A percentile compares a stretch with the other conserved stretches of the same genome.
These are phyloP conservation scores for Plutella xylostella DNA, from an alignment of 2,888 invertebrate species.

Conservation along the genomic window DNA sequence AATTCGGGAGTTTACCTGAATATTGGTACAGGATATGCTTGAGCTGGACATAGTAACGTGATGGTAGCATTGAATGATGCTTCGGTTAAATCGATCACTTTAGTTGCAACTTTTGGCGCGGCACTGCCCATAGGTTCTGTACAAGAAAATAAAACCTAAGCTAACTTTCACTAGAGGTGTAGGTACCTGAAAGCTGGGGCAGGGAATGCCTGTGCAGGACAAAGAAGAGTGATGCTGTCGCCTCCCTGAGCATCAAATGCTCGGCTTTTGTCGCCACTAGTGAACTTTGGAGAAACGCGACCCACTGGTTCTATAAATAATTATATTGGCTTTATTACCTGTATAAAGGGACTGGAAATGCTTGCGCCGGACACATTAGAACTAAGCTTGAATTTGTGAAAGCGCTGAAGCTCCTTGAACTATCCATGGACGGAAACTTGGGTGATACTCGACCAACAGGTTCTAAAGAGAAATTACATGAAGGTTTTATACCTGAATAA, in stretches of 20 bases:
- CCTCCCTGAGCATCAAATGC: slow-evolving; percentile 70
- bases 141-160: slow-evolving; percentile 16
- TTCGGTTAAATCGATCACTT: slow-evolving; percentile 61
- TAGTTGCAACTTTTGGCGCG: slow-evolving; percentile 74
- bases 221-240: slow-evolving; percentile 70
- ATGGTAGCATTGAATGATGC: slow-evolving; percentile 36
- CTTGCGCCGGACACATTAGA: slow-evolving; percentile 80
- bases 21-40: slow-evolving; percentile 74
- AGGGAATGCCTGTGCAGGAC: slow-evolving; percentile 83
- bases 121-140: slow-evolving; percentile 79
- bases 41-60: slow-evolving; percentile 73
- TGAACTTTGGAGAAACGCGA: slow-evolving; percentile 75
- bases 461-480: slow-evolving; percentile 49
- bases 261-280: slow-evolving; percentile 72
- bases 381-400: slow-evolving; percentile 66
- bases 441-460: slow-evolving; percentile 73
- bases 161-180: slow-evolving; percentile 14
- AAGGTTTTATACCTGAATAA: slow-evolving; percentile 72
- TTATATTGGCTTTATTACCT: slow-evolving; percentile 66
- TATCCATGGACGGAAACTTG: slow-evolving; percentile 73
- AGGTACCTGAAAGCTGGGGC: slow-evolving; percentile 73
- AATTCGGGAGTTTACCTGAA: slow-evolving; percentile 71
- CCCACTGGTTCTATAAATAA: slow-evolving; percentile 73
- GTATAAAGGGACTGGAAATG: slow-evolving; percentile 79
- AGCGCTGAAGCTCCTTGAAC: slow-evolving; percentile 72